phyloP scores from a whole-genome alignment of 2,113 vertebrate genomes.

The Onychostruthus taczanowskii region DNA sequence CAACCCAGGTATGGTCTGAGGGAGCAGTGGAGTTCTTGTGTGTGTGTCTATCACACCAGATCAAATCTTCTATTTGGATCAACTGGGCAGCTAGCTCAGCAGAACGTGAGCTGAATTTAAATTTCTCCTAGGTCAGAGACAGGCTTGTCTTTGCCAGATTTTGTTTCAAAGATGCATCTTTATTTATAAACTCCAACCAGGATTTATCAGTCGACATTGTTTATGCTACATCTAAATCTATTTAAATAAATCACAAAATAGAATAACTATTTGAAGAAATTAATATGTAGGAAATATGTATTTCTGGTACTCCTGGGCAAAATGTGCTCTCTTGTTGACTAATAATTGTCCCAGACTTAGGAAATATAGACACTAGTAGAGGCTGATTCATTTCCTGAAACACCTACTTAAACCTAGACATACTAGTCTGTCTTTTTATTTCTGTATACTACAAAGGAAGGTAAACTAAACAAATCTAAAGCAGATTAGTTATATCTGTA shows the following conservation, averaged over 20 bases:
- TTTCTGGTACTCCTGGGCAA: neutral
- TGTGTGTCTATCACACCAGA: too few species aligned
- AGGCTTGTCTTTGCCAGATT: neutral
- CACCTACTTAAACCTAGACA: neutral
- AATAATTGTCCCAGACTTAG: neutral
- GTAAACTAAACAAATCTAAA: neutral
- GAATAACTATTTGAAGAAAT: neutral
- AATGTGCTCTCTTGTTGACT: neutral
- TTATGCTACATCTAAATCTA: neutral
- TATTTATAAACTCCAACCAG: neutral
- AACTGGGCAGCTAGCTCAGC: neutral
- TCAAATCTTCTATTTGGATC: neutral
- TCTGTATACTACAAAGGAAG: neutral
- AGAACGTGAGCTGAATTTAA: neutral
- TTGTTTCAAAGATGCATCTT: slow-evolving; percentile 1
- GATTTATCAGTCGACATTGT: neutral
- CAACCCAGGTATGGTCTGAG: neutral
- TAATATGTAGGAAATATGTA: neutral
- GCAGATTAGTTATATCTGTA: neutral
- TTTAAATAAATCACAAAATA: neutral
- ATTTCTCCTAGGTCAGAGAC: neutral
- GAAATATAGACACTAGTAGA: neutral
- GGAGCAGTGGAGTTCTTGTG: neutral
- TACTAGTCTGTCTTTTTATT: neutral
- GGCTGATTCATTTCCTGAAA: neutral